Evolutionary conservation across 2,888 invertebrate species (phyloP).

Genomic region (Conistra vaccinii): DNA sequence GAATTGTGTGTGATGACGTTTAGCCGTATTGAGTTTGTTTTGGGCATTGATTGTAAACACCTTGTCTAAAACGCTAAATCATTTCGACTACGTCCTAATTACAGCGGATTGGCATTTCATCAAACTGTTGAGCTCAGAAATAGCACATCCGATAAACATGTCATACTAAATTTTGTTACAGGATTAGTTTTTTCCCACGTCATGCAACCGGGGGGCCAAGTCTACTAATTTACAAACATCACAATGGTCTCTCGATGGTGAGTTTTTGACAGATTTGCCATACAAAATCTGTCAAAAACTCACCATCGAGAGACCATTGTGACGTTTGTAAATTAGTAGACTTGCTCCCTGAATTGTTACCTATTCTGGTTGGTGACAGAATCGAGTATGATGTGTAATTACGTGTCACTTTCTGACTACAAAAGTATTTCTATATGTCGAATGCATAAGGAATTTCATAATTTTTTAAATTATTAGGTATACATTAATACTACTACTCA

Average conservation of each 20-base stretch:
- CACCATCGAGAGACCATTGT: too few relatives aligned
- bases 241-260: too few relatives aligned
- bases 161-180: conserved; percentile 67
- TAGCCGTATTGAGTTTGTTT: conserved; percentile 70
- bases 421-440: background rate
- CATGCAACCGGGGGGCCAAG: too few relatives aligned
- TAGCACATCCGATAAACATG: conserved; percentile 78
- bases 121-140: conserved; percentile 73
- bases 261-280: too few relatives aligned
- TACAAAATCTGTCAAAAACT: too few relatives aligned
- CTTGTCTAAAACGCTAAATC: conserved; percentile 75
- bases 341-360: too few relatives aligned
- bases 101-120: conserved; percentile 79
- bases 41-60: conserved; percentile 76
- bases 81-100: conserved; percentile 71
- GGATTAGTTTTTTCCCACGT: conserved; percentile 36
- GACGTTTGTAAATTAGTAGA: too few relatives aligned
- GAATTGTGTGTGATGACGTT: conserved; percentile 75
- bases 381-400: conserved; percentile 1
- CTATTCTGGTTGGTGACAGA: conserved; percentile 25
- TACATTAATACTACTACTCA: background rate
- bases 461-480: background rate
- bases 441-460: background rate
- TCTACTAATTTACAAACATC: too few relatives aligned
- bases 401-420: conserved; percentile 19